A percentile compares a stretch with the other conserved stretches of the same genome.
These are phyloP conservation scores for Lasioglossum calceatum DNA, from an alignment of 2,888 invertebrate genomes.

Conservation along the genomic window DNA sequence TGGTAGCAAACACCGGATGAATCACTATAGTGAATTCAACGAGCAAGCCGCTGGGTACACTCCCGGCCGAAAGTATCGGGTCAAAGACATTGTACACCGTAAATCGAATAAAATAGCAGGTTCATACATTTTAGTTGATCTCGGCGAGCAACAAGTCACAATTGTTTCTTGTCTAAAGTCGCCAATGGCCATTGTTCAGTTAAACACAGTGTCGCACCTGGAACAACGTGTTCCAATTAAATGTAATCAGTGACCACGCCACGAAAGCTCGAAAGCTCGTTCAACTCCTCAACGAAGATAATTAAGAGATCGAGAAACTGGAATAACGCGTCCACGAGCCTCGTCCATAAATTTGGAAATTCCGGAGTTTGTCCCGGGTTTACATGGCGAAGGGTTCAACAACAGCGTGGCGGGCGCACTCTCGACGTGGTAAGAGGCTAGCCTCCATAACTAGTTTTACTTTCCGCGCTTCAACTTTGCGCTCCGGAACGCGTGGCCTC, in stretches of 20 bases:
- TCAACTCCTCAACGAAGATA: background rate
- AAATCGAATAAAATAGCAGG: too few species aligned
- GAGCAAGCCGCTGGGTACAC: background rate
- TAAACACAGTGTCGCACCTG: too few species aligned
- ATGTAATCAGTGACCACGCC: background rate
- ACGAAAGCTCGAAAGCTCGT: background rate
- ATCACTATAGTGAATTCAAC: constrained; percentile 12
- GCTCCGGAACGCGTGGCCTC: constrained; percentile 9
- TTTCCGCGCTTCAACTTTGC: background rate
- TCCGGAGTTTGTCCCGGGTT: background rate
- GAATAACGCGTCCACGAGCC: background rate
- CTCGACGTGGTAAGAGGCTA: background rate
- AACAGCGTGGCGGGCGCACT: background rate
- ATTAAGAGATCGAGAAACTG: background rate
- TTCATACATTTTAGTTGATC: too few species aligned
- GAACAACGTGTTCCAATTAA: background rate
- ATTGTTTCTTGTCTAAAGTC: too few species aligned
- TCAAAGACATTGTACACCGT: background rate
- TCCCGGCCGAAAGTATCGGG: background rate
- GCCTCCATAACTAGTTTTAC: constrained; percentile 15
- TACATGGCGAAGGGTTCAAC: background rate
- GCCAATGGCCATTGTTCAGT: too few species aligned
- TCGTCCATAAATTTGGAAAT: background rate
- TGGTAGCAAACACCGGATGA: background rate
- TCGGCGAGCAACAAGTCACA: too few species aligned